Conservation (phyloP, 2,113 vertebrate genomes). For the Murina feae region DNA sequence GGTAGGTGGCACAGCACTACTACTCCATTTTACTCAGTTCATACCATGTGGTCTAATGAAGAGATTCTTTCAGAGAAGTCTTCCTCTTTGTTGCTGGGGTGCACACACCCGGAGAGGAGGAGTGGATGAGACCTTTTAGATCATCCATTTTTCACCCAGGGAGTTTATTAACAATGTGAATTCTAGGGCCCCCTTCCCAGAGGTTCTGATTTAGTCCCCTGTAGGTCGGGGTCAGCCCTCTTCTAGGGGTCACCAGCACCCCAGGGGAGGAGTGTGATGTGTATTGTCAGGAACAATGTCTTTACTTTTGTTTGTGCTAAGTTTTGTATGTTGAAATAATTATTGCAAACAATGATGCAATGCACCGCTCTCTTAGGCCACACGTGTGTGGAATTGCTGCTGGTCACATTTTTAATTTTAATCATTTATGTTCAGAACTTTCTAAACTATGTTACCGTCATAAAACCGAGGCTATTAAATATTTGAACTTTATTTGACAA, state of each 20-base stretch:
- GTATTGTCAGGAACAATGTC: background rate
- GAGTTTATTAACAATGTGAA: background rate
- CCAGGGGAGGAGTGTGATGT: background rate
- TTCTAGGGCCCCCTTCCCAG: background rate
- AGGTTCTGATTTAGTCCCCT: background rate
- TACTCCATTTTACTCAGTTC: background rate
- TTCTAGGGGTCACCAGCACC: background rate
- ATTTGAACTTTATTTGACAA: constrained; percentile 34
- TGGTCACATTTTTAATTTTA: background rate
- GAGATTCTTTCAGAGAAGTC: background rate
- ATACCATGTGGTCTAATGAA: background rate
- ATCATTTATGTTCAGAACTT: constrained; percentile 1
- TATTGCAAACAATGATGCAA: background rate
- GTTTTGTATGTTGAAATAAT: background rate
- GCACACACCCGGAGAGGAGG: background rate
- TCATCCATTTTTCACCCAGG: background rate
- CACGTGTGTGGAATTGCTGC: background rate
- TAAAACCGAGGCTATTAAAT: background rate
- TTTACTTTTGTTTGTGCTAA: background rate
- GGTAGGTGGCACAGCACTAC: background rate
- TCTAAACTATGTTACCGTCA: constrained; percentile 26
- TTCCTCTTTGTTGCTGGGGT: background rate
- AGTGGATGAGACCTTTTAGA: background rate
- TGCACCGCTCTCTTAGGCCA: background rate
- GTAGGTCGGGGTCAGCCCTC: background rate